Base-by-base conservation (phyloP, 1,140 invertebrate genomes). In the Zaprionus kolodkinae region DNA sequence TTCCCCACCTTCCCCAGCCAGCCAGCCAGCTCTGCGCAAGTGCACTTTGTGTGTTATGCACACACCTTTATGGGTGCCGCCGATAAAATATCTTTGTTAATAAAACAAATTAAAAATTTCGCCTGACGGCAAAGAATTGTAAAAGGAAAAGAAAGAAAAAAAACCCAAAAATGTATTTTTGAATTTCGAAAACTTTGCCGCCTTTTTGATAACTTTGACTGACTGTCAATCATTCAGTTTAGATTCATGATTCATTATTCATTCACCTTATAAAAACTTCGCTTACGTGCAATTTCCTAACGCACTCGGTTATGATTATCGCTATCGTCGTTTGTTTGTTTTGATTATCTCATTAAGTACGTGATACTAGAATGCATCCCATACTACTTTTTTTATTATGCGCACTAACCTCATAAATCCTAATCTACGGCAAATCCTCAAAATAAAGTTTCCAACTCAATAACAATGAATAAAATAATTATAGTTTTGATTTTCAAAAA, bases 41-140 rank as follows among this genome's bases (percentile, higher is more conserved):
- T 88, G 84, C 84, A 87, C 74, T 87, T 87, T 70, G 72, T 70
- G 72, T 71, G 82, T 78, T 77, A 81, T 80, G 71, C 36, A 79
- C 70, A 66, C 45, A 50, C 45, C 74, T 88, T 88, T 76, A 80
- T 88, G 78, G 69, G 48, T 83, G 80, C 80, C 84, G 84, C 84
- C 68, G 80, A 89, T 89, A 84, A 88, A 88, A 88, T 78, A 84
- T 88, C 69, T 78, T 87, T 88, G 84, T 88, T 88, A 83, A 83
- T 87, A 78, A 87, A 87, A 83, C 84, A 87, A 88, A 84, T 80
- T 83, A 87, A 75, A 79, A 61, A 25, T 50, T 72, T 65, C 12
- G 33, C 33, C 36, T 36, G 70, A 38, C 25, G 36, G 15, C 27
- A 33, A 40, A n/a, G 55, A 45, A 62, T 35, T 38, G 17, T 11